Evolutionary conservation across 2,113 vertebrate genomes (phyloP), one percentile per base, ranked within the genome.

Genomic region (Malurus elegans): DNA sequence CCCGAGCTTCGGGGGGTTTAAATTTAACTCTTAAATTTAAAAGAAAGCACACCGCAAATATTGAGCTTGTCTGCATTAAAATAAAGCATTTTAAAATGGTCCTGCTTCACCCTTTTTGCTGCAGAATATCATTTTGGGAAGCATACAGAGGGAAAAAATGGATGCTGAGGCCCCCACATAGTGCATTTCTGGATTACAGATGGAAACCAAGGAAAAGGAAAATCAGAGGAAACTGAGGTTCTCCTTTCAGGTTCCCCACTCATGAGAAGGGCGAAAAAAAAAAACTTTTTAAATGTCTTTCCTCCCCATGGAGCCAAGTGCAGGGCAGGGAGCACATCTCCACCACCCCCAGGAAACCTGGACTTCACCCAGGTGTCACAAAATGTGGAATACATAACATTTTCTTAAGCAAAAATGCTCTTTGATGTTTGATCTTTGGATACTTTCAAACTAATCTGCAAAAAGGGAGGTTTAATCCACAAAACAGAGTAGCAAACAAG

Each of bases 221-320:
- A 44, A 0, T 17, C n/a, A n/a, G 50, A 44, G 71, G 48, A 47
- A 51, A 18, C 1, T 0, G 14, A 34, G 38, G 60, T 5, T 73
- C 8, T 20, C 45, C 86, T 19, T 9, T 8, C 38, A 18, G 0
- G 21, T 5, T 14, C 40, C 48, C 44, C 45, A 19, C 18, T 45
- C 20, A 6, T 1, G 7, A 80, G 23, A 51, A 18, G 31, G 5
- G 13, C 6, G 21, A 16, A 38, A 79, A 3, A 58, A 48, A 47
- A 62, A 53, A 12, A 9, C 1, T 0, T 29, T 60, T 67, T 6
- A 7, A 18, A 42, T 32, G 31, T 17, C 50, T 12, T 70, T 45
- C 54, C 38, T 51, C 31, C 71, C 53, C 10, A 1, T 1, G 18
- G 67, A 88, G 60, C 23, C 81, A 60, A 47, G 56, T 0, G 6